Evolutionary conservation across 1,140 invertebrate genomes (phyloP).

Genomic region (Hestina assimilis): DNA sequence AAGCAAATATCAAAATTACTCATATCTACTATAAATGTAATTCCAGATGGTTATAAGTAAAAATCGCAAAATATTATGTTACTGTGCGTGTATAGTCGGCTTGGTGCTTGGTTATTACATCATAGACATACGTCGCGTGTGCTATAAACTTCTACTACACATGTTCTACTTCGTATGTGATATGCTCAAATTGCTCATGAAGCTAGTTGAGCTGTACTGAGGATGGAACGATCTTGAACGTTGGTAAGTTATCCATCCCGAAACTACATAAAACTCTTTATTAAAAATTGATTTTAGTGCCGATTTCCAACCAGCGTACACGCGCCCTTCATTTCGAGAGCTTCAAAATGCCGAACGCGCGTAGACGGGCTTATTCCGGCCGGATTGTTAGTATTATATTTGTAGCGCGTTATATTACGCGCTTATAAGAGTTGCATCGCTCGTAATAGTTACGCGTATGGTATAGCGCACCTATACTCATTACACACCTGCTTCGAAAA

Average conservation of each 20-base stretch:
- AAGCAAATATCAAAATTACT: not conserved
- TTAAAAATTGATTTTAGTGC: too few relatives aligned
- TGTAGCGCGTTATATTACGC: too few relatives aligned
- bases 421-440: too few relatives aligned
- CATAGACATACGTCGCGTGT: constrained; percentile 58
- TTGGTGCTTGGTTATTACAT: constrained; percentile 45
- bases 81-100: constrained; percentile 34
- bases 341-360: too few relatives aligned
- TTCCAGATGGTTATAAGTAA: constrained; percentile 70
- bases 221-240: constrained; percentile 29
- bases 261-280: too few relatives aligned
- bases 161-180: constrained; percentile 61
- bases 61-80: constrained; percentile 56
- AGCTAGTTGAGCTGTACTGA: constrained; percentile 64
- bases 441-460: too few relatives aligned
- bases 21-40: not conserved
- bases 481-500: too few relatives aligned
- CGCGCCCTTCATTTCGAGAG: too few relatives aligned
- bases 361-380: too few relatives aligned
- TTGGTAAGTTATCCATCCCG: constrained; percentile 25
- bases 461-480: too few relatives aligned
- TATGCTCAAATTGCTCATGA: constrained; percentile 63
- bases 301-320: too few relatives aligned
- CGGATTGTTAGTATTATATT: too few relatives aligned
- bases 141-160: constrained; percentile 61